Evolutionary conservation across 2,888 invertebrate genomes (phyloP), one percentile per base, ranked within the genome.

Genomic region (Neoascia interrupta): DNA sequence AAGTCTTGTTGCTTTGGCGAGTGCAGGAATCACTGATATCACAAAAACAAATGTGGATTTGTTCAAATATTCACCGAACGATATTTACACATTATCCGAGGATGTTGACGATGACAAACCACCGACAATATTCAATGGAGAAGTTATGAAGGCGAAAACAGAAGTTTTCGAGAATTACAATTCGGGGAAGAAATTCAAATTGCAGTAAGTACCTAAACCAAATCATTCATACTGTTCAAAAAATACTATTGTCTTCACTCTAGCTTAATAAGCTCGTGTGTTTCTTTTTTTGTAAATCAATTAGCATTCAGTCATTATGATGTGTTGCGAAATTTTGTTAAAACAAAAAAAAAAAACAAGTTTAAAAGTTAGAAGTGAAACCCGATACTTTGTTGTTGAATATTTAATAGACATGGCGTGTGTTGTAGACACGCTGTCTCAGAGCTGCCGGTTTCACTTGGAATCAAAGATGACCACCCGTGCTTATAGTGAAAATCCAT

Each of bases 41-140:
- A 84, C 84, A 73, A 84, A 86, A 74, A 84, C 84, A 64, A 86
- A 87, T 75, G 61, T 84, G 21, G 86, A 88, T 56, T 82, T 88
- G 26, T 88, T 88, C 72, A 87, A 88, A 83, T 88, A 88, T 79
- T 83, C 86, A 74, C 87, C 87, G 19, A 83, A 83, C 64, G 88
- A 88, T 80, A 73, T 88, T 34, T 88, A 86, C 54, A 87, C 87
- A 31, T 82, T 88, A 74, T 86, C 88, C 31, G 86, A 87, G 81
- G 87, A 88, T 69, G 85, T 87, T 79, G 88, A 88, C 54, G 88
- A 87, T 8, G 87, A 87, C 10, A 87, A 87, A 69, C 87, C 88
- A 10, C 88, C 89, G 31, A 83, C 84, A 11, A 58, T 84, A 10
- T 89, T 84, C 74, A 83, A 49, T 56, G 89, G 89, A 8, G 86